Conservation (phyloP, 2,797 vertebrate genomes). For the Geotrypetes seraphini region DNA sequence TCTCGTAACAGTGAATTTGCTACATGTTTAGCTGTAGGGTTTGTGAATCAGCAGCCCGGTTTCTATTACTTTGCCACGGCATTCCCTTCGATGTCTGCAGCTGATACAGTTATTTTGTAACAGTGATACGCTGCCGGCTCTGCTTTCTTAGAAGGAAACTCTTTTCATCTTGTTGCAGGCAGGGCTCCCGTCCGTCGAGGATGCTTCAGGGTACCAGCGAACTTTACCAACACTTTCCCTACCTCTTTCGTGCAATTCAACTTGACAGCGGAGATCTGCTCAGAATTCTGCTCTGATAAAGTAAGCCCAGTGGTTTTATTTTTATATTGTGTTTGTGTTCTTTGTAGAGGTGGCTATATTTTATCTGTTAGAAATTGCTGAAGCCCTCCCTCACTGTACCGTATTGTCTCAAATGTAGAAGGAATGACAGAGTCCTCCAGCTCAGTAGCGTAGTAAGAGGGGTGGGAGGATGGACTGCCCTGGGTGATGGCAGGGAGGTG, state of each 20-base stretch:
- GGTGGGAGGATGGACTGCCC: too few relatives aligned
- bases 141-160: conserved; percentile 20
- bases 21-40: neutral
- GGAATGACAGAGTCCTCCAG: too few relatives aligned
- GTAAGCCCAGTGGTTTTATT: conserved; percentile 44
- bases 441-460: too few relatives aligned
- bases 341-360: rapidly evolving
- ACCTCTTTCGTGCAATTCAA: conserved; percentile 64
- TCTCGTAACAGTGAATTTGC: conserved; percentile 2
- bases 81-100: conserved; percentile 10
- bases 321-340: conserved; percentile 1
- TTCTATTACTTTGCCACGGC: conserved; percentile 4
- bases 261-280: conserved; percentile 75
- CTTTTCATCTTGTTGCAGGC: conserved; percentile 41
- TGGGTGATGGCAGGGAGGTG: too few relatives aligned
- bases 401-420: too few relatives aligned
- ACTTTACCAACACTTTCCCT: conserved; percentile 61
- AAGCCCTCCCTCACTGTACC: too few relatives aligned
- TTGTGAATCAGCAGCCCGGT: conserved; percentile 1
- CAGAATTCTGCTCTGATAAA: conserved; percentile 86
- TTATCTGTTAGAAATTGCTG: neutral
- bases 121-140: neutral
- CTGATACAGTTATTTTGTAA: neutral
- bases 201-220: conserved; percentile 76
- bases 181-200: conserved; percentile 77